phyloP scores from a whole-genome alignment of 2,888 invertebrate species.

The Meliscaeva auricollis region DNA sequence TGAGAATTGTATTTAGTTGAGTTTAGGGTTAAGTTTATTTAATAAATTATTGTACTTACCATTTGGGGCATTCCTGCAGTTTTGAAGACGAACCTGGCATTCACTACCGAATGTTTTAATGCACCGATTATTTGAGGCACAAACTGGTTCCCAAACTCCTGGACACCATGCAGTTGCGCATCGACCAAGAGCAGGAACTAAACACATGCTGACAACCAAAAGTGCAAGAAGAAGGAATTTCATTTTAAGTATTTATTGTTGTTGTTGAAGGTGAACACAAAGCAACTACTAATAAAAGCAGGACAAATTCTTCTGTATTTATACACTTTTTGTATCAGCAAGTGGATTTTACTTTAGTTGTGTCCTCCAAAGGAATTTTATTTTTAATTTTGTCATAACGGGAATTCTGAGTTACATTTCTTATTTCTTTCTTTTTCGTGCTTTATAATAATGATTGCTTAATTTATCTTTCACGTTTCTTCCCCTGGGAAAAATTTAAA shows the following conservation, averaged over 20 bases:
- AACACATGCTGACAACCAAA: not conserved
- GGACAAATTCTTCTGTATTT: not conserved
- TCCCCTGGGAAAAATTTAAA: too few relatives aligned
- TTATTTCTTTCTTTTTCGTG: too few relatives aligned
- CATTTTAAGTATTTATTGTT: not conserved
- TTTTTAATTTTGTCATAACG: too few relatives aligned
- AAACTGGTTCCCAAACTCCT: slow-evolving; percentile 38
- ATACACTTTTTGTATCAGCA: not conserved
- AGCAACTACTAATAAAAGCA: not conserved
- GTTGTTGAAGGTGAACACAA: not conserved
- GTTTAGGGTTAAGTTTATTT: too few relatives aligned
- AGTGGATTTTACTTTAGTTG: too few relatives aligned
- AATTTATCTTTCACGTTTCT: too few relatives aligned
- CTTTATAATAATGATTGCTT: too few relatives aligned
- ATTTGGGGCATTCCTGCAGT: not conserved
- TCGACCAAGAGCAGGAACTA: not conserved
- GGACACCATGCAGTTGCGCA: not conserved
- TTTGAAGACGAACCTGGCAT: slow-evolving; percentile 22
- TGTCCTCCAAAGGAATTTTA: not conserved
- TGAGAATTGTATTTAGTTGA: too few relatives aligned
- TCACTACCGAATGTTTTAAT: slow-evolving; percentile 32
- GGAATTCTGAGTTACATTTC: too few relatives aligned
- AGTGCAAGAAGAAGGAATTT: not conserved
- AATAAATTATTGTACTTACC: slow-evolving; percentile 32
- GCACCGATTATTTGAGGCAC: slow-evolving; percentile 30